These are phyloP conservation scores for Hypotaenidia okinawae DNA, from an alignment of 2,797 vertebrate species.

Conservation along the genomic window DNA sequence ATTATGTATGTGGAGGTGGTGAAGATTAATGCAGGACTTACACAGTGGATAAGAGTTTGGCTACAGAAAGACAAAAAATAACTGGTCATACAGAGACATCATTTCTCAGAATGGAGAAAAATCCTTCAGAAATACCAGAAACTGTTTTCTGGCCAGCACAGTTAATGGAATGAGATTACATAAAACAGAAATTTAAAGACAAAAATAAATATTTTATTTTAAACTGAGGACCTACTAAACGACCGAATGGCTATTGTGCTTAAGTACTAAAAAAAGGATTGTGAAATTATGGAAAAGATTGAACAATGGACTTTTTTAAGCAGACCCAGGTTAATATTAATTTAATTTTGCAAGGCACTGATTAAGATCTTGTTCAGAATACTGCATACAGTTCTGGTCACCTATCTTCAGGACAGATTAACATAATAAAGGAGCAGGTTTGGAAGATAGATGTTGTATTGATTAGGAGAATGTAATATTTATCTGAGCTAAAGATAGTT, in stretches of 20 bases:
- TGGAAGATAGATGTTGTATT: neutral
- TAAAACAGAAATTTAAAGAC: neutral
- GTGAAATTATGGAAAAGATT: neutral
- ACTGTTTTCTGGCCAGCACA: neutral
- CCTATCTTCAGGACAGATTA: neutral
- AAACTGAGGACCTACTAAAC: neutral
- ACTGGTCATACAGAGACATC: neutral
- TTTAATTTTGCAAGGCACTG: neutral
- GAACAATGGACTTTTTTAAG: neutral
- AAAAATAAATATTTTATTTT: neutral
- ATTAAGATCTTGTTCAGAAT: neutral
- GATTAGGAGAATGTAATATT: neutral
- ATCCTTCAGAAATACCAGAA: neutral
- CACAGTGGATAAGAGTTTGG: neutral
- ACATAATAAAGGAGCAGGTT: neutral
- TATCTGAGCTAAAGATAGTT: neutral
- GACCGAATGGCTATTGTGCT: neutral
- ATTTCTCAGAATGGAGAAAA: neutral
- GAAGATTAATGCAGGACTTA: neutral
- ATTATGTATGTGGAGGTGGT: neutral
- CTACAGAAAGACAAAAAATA: neutral
- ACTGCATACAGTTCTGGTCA: neutral
- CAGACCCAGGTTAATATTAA: neutral
- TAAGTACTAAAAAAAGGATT: neutral
- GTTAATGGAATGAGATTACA: neutral